These are phyloP conservation scores for Drepanosiphum platanoidis DNA, from an alignment of 2,888 invertebrate species.

Conservation along the genomic window DNA sequence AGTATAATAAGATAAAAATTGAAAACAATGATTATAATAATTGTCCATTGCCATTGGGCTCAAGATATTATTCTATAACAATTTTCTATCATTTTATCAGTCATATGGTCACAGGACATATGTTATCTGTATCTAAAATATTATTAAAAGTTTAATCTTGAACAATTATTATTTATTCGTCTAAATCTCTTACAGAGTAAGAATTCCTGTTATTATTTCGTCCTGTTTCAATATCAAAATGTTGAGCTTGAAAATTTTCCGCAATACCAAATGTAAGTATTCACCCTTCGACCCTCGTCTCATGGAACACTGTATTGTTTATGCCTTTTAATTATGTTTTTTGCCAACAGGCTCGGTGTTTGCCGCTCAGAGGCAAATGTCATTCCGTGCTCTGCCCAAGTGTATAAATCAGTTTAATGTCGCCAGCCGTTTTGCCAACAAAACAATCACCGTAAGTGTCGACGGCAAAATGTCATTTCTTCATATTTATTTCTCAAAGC, in stretches of 20 bases:
- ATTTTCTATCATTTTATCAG: too few relatives aligned
- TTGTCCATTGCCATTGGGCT: too few relatives aligned
- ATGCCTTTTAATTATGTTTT: not conserved
- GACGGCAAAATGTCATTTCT: not conserved
- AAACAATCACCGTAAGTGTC: constrained; percentile 2
- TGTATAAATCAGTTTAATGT: not conserved
- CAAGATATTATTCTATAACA: too few relatives aligned
- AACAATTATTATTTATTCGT: not conserved
- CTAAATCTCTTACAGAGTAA: not conserved
- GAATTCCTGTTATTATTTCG: not conserved
- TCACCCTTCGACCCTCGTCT: not conserved
- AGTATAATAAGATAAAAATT: too few relatives aligned
- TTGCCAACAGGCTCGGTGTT: not conserved
- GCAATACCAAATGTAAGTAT: constrained; percentile 41
- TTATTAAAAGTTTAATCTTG: not conserved
- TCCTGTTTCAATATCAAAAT: constrained; percentile 10
- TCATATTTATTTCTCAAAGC: too few relatives aligned
- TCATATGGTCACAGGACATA: not conserved
- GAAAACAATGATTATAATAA: not conserved
- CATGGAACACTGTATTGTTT: not conserved
- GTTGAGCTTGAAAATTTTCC: constrained; percentile 44
- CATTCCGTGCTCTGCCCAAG: not conserved
- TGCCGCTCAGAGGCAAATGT: not conserved
- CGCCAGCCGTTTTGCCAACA: not conserved
- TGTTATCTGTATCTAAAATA: not conserved